phyloP scores from a whole-genome alignment of 1,140 invertebrate species.

The Platyura marginata region DNA sequence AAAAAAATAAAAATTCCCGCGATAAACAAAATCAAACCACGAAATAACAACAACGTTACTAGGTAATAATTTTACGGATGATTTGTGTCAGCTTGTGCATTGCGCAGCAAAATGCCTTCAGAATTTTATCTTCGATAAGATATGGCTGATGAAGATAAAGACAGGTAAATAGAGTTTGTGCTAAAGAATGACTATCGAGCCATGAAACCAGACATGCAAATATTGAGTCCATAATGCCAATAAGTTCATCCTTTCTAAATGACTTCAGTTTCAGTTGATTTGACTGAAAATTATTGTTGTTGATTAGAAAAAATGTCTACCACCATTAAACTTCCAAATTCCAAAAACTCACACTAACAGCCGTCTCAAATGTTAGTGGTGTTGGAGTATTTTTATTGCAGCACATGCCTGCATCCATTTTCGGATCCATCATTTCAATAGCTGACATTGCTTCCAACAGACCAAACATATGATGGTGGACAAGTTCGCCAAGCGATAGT shows the following conservation, averaged over 20 bases:
- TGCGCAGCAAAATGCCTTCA: constrained; percentile 74
- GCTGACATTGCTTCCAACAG: constrained; percentile 98
- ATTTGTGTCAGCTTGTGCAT: constrained; percentile 82
- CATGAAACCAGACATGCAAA: constrained; percentile 84
- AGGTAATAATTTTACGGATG: constrained; percentile 76
- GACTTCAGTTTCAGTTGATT: constrained; percentile 64
- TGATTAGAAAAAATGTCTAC: not conserved
- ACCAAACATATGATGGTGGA: constrained; percentile 83
- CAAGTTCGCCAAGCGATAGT: constrained; percentile 66
- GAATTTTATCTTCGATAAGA: constrained; percentile 60
- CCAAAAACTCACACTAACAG: constrained; percentile 42
- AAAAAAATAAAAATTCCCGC: not conserved
- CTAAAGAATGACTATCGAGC: constrained; percentile 88
- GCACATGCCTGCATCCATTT: constrained; percentile 98
- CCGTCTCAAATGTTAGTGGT: constrained; percentile 74
- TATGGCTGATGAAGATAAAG: constrained; percentile 85
- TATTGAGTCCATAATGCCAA: constrained; percentile 85
- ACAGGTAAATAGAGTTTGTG: constrained; percentile 94
- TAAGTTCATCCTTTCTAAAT: constrained; percentile 47
- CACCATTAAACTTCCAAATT: not conserved
- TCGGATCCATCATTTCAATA: constrained; percentile 99
- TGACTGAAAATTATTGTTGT: constrained; percentile 25
- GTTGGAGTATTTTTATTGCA: constrained; percentile 74
- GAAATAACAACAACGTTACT: constrained; percentile 28
- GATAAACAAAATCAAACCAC: not conserved